Evolutionary conservation across 2,888 invertebrate genomes (phyloP).

Genomic region (Sarcophaga caerulescens): DNA sequence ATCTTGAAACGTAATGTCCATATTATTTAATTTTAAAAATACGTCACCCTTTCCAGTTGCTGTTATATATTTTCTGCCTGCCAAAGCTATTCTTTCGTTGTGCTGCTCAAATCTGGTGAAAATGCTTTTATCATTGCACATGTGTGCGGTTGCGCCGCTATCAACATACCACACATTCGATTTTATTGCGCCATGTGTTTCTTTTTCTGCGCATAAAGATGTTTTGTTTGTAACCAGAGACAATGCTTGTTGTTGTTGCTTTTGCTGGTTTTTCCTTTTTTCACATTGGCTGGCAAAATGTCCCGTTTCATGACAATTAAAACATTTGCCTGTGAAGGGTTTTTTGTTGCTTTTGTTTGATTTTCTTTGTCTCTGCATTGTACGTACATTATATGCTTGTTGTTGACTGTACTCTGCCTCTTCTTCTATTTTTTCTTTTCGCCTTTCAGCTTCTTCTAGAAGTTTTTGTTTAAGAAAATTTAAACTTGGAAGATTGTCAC

Average conservation of each 20-base stretch:
- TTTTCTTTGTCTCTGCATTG: conserved; percentile 2
- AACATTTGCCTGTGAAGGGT: conserved; percentile 52
- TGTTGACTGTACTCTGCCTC: background rate
- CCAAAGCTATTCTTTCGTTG: conserved; percentile 60
- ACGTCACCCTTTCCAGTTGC: conserved; percentile 67
- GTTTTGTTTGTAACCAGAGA: conserved; percentile 43
- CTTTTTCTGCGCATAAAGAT: conserved; percentile 32
- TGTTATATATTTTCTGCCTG: conserved; percentile 59
- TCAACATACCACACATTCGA: conserved; percentile 60
- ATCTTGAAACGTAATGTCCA: conserved; percentile 60
- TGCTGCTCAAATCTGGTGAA: conserved; percentile 50
- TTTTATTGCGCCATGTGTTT: conserved; percentile 21
- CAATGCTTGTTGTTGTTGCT: conserved; percentile 56
- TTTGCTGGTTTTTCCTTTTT: conserved; percentile 31
- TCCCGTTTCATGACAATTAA: conserved; percentile 36
- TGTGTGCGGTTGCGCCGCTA: conserved; percentile 54
- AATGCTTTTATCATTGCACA: conserved; percentile 58
- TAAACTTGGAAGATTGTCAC: background rate
- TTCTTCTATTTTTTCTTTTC: conserved; percentile 43
- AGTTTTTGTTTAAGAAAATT: conserved; percentile 27
- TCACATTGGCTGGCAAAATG: conserved; percentile 42
- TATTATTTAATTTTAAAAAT: conserved; percentile 51
- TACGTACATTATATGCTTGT: conserved; percentile 36
- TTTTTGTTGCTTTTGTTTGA: conserved; percentile 31
- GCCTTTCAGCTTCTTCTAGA: conserved; percentile 20